Evolutionary conservation across 2,797 vertebrate species (phyloP).

Genomic region (Pseudotriccus pelzelni): DNA sequence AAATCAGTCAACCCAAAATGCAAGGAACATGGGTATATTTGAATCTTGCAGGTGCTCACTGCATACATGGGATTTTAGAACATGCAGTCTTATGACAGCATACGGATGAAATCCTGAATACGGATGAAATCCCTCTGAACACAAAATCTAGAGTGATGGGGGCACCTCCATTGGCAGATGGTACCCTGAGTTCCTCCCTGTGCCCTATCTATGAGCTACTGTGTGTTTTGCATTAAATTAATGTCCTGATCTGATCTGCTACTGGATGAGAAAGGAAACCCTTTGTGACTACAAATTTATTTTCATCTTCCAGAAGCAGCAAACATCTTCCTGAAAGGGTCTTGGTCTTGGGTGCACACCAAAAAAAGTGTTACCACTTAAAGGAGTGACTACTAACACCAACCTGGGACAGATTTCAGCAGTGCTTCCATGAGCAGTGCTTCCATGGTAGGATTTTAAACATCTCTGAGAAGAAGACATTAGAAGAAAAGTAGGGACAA

Average conservation of each 20-base stretch:
- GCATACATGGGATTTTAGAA: not conserved
- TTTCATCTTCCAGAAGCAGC: not conserved
- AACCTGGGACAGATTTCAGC: not conserved
- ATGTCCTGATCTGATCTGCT: not conserved
- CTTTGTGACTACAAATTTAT: not conserved
- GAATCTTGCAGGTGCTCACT: not conserved
- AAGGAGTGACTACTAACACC: not conserved
- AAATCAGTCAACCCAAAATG: not conserved
- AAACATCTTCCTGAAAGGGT: not conserved
- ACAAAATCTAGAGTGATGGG: not conserved
- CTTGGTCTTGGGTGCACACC: not conserved
- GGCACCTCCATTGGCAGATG: not conserved
- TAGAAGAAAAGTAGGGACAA: not conserved
- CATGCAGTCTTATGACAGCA: fast-evolving
- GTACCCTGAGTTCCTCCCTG: not conserved
- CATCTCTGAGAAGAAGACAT: not conserved
- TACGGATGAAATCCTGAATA: too few relatives aligned
- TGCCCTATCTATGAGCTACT: not conserved
- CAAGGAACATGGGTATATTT: not conserved
- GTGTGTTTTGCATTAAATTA: not conserved
- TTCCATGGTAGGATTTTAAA: not conserved
- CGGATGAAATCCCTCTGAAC: not conserved
- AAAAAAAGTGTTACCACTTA: not conserved
- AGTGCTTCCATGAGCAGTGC: not conserved
- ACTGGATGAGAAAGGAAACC: not conserved